Evolutionary conservation across 2,888 invertebrate genomes (phyloP).

Genomic region (Platycnemis pennipes): DNA sequence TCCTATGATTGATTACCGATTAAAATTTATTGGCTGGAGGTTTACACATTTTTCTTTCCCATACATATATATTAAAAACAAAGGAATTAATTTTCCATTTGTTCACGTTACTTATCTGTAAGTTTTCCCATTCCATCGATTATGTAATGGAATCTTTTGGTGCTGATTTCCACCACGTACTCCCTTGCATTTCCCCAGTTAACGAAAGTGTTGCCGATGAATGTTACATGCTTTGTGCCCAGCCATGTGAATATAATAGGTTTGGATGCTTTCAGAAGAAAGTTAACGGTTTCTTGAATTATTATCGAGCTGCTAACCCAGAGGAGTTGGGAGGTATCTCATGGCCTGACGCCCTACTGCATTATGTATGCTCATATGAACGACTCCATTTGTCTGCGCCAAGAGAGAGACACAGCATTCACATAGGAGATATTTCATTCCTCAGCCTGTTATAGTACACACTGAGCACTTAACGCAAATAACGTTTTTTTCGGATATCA

Average conservation of each 20-base stretch:
- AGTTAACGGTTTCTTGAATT: slow-evolving; percentile 36
- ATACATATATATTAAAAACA: too few relatives aligned
- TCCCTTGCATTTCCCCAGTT: not conserved
- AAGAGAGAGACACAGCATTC: not conserved
- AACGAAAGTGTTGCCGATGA: not conserved
- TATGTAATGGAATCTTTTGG: not conserved
- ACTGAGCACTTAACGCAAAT: not conserved
- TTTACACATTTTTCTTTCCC: too few relatives aligned
- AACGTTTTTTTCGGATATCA: not conserved
- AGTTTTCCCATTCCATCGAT: too few relatives aligned
- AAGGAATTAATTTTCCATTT: too few relatives aligned
- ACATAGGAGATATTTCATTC: slow-evolving; percentile 4
- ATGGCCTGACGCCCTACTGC: slow-evolving; percentile 26
- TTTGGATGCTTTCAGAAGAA: not conserved
- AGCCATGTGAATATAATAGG: slow-evolving; percentile 28
- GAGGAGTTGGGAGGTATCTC: not conserved
- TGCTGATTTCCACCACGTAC: slow-evolving; percentile 3
- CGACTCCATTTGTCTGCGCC: slow-evolving; percentile 35
- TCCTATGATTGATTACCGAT: too few relatives aligned
- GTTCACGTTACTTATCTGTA: too few relatives aligned
- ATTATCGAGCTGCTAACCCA: slow-evolving; percentile 22
- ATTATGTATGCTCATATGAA: slow-evolving; percentile 36
- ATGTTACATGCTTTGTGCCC: slow-evolving; percentile 5
- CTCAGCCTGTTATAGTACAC: not conserved
- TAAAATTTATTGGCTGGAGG: too few relatives aligned